Conservation (phyloP, 2,113 vertebrate species). For the Coptodon rendalli region DNA sequence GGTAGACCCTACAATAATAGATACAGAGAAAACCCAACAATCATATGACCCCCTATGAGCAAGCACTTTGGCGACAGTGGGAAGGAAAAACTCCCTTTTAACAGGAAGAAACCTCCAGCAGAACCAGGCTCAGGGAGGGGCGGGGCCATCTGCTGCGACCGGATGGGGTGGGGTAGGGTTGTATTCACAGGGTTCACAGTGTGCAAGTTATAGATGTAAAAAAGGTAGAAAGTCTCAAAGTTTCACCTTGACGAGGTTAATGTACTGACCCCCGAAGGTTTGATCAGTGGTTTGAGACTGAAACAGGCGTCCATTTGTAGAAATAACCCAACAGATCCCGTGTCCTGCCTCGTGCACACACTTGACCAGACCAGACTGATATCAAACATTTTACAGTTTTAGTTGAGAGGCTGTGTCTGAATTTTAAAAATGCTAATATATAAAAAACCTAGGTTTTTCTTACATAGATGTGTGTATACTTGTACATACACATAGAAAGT, state of each 20-base stretch:
- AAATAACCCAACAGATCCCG: neutral
- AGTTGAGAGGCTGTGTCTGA: neutral
- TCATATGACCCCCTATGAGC: neutral
- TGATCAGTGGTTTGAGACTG: neutral
- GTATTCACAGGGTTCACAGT: neutral
- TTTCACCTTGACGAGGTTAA: neutral
- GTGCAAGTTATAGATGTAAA: neutral
- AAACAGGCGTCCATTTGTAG: neutral
- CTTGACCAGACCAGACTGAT: neutral
- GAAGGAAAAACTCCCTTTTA: neutral
- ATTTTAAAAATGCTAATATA: neutral
- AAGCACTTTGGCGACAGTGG: fast-evolving
- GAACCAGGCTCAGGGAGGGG: neutral
- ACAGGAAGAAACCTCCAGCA: neutral
- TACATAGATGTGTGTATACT: neutral
- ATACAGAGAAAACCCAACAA: neutral
- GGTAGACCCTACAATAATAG: fast-evolving
- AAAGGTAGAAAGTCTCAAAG: neutral
- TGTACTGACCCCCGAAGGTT: neutral
- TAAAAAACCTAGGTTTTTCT: neutral
- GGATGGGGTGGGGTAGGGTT: neutral
- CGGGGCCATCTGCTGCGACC: fast-evolving
- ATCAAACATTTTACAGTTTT: neutral
- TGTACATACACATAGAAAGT: neutral
- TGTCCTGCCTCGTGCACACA: neutral